Conservation (phyloP, 2,797 vertebrate genomes). For the Tokudaia tokunoshimensis region DNA sequence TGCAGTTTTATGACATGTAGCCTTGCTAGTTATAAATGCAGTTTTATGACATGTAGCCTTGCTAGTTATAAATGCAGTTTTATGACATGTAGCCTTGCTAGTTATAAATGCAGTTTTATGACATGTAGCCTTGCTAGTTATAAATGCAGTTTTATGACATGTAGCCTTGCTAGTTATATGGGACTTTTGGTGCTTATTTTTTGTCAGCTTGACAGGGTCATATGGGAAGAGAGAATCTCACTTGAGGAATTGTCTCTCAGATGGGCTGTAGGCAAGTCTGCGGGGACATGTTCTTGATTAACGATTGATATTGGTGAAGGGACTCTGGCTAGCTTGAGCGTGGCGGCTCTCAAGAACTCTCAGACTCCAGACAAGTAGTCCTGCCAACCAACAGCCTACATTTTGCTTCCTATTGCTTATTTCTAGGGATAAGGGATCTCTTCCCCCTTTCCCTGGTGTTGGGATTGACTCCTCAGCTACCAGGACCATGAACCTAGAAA, state of each 20-base stretch:
- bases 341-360: too few relatives aligned
- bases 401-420: too few relatives aligned
- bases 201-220: neutral
- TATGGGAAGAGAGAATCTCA: neutral
- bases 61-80: neutral
- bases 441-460: too few relatives aligned
- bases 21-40: neutral
- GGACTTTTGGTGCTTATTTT: neutral
- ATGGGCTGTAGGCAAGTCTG: neutral
- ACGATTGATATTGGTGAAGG: neutral
- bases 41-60: neutral
- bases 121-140: neutral
- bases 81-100: neutral
- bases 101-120: neutral
- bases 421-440: too few relatives aligned
- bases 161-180: neutral
- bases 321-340: neutral
- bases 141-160: neutral
- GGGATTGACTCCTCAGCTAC: too few relatives aligned
- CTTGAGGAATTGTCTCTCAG: neutral
- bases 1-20: neutral
- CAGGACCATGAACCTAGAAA: too few relatives aligned
- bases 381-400: too few relatives aligned
- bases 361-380: too few relatives aligned
- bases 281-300: neutral